Percentiles rank a stretch among this genome's conserved stretches.
phyloP scores from a whole-genome alignment of 2,113 vertebrate genomes.

The Caracal caracal region DNA sequence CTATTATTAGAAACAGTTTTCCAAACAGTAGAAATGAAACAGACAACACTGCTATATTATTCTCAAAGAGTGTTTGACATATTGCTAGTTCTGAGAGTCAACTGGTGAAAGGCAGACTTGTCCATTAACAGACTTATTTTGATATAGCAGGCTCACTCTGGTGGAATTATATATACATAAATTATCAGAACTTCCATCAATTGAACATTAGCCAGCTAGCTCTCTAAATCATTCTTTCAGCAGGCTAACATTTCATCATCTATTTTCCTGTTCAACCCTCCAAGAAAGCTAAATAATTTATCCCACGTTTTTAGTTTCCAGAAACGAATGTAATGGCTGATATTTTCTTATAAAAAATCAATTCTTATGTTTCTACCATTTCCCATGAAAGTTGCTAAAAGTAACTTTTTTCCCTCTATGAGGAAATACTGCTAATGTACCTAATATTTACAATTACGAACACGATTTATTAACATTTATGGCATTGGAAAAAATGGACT shows the following conservation, averaged over 20 bases:
- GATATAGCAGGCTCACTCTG: not conserved
- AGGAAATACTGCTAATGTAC: not conserved
- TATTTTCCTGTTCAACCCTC: not conserved
- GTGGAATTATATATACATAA: not conserved
- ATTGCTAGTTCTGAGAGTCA: not conserved
- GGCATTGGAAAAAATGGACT: not conserved
- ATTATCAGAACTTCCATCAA: conserved; percentile 6
- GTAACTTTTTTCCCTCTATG: not conserved
- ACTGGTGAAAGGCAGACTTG: not conserved
- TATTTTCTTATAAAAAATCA: conserved; percentile 4
- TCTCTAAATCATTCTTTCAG: not conserved
- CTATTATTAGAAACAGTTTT: not conserved
- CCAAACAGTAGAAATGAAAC: conserved; percentile 23
- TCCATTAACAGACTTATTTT: conserved; percentile 11
- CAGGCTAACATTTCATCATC: not conserved
- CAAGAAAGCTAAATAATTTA: conserved; percentile 24
- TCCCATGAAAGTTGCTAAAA: not conserved
- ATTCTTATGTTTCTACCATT: conserved; percentile 17
- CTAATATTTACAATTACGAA: conserved; percentile 13
- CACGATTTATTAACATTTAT: conserved; percentile 34
- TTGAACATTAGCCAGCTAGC: not conserved
- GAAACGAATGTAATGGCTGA: conserved; percentile 10
- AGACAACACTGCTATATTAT: not conserved
- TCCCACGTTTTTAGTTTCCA: conserved; percentile 3
- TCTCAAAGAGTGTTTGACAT: conserved; percentile 6